Conservation (phyloP, 2,888 invertebrate species). For the Mellilla xanthometata region DNA sequence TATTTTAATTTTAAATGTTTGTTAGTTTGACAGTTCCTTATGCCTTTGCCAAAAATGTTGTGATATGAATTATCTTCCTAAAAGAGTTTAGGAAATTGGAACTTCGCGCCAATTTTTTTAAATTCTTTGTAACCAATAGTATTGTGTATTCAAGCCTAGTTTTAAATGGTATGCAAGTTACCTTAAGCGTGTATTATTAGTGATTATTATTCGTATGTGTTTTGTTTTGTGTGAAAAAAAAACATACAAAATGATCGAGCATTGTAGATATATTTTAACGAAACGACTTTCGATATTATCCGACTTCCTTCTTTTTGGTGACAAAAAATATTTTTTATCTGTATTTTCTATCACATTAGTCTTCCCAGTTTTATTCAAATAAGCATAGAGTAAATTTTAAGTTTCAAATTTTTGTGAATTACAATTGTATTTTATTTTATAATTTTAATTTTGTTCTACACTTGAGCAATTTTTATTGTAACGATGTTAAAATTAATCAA, state of each 20-base stretch:
- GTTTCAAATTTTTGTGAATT: no score
- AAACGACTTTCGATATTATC: constrained; percentile 70
- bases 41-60: constrained; percentile 42
- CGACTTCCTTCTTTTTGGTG: constrained; percentile 60
- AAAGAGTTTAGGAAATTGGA: constrained; percentile 9
- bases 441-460: no score
- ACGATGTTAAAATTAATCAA: no score
- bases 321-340: neutral
- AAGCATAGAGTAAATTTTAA: no score
- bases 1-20: constrained; percentile 29
- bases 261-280: constrained; percentile 66
- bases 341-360: no score
- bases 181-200: constrained; percentile 2
- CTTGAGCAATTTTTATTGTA: no score
- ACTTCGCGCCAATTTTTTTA: constrained; percentile 11
- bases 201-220: constrained; percentile 29
- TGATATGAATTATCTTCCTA: constrained; percentile 17
- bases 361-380: no score
- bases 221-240: constrained; percentile 51
- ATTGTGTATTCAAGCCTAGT: constrained; percentile 11
- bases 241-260: constrained; percentile 54
- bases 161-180: constrained; percentile 18
- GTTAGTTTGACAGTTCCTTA: constrained; percentile 43
- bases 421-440: no score
- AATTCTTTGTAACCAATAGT: constrained; percentile 4